Percentiles rank a stretch among this genome's conserved stretches.
Conservation (phyloP, 2,113 vertebrate genomes). For the Arenaria interpres region DNA sequence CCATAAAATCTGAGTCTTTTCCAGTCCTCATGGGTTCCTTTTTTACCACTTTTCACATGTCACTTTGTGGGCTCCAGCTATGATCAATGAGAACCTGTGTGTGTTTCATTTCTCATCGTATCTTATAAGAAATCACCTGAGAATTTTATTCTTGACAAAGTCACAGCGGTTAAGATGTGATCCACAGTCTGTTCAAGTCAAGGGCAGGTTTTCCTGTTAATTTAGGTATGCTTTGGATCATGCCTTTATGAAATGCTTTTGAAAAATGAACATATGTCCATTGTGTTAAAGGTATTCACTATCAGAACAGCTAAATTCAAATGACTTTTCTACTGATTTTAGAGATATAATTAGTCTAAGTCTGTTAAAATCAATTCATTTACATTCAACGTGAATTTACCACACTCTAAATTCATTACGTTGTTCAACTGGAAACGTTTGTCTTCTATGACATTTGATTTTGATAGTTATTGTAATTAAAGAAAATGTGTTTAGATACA, state of each 20-base stretch:
- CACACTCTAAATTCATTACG: background rate
- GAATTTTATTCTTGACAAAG: constrained; percentile 21
- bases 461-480: background rate
- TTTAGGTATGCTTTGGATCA: background rate
- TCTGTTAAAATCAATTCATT: background rate
- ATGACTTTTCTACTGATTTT: background rate
- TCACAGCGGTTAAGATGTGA: background rate
- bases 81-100: constrained; percentile 14
- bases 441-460: background rate
- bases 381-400: background rate
- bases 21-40: background rate
- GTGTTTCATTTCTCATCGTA: constrained; percentile 1
- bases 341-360: background rate
- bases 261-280: background rate
- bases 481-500: background rate
- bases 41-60: constrained; percentile 37
- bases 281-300: background rate
- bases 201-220: background rate
- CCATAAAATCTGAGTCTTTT: constrained; percentile 12
- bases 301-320: background rate
- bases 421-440: background rate
- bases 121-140: constrained; percentile 11
- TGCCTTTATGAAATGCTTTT: background rate
- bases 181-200: background rate
- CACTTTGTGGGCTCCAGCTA: constrained; percentile 25